Evolutionary conservation across 2,113 vertebrate species (phyloP), one percentile per base, ranked within the genome.

Genomic region (Ariopsis seemanni): DNA sequence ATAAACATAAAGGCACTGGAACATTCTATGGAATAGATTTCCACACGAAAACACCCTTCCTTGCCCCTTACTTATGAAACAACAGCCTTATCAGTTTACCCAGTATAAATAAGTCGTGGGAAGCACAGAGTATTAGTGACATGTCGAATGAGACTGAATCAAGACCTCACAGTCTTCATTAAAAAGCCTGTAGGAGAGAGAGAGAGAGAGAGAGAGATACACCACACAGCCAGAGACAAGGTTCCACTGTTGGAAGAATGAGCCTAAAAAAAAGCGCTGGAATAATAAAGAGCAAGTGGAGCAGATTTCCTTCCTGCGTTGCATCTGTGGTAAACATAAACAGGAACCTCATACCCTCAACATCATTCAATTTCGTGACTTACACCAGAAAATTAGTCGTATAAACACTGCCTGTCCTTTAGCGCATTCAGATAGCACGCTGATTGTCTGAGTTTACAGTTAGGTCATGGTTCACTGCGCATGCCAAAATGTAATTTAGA

Each of bases 261-360:
- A 69, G 25, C n/a, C 55, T 72, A 80, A 34, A 55, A 62, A 78
- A 78, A 79, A 22, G 58, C 63, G 63, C 27, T 81, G 30, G 52
- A 60, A 71, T 71, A 85, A 88, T 55, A 53, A 83, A 88, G 74
- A 81, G 42, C 67, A 62, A 79, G 86, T 87, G 30, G 79, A 87
- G 55, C 88, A 86, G 78, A 81, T 82, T 89, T 89, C 87, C 84
- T 89, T 89, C 88, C 90, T 86, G 85, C 72, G 75, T 83, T 87
- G 84, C 86, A 87, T 89, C 78, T 88, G 85, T 75, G 58, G 83
- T 86, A 91, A 92, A 91, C 85, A 93, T 90, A 93, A 93, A 94
- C 93, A 93, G 92, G 92, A 95, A 89, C 81, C 50, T 83, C 77
- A 67, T 75, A 71, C 50, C 74, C 67, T 86, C 74, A 63, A 81